These are phyloP conservation scores for Chelmon rostratus DNA, from an alignment of 2,797 vertebrate species.

Conservation along the genomic window DNA sequence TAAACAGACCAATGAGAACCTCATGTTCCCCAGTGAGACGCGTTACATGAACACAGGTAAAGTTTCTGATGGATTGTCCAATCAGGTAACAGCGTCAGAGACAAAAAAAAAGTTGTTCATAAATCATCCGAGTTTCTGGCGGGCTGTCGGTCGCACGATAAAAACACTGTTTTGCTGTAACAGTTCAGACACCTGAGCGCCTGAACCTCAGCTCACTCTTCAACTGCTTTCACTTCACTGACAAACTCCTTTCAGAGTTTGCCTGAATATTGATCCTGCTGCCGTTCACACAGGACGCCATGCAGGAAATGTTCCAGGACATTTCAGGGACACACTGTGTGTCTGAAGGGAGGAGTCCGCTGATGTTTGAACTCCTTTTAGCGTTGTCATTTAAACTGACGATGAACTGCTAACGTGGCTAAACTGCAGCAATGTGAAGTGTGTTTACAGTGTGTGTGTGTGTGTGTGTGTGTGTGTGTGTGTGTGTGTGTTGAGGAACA, in stretches of 20 bases:
- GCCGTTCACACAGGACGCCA: too few relatives aligned
- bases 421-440: background rate
- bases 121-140: background rate
- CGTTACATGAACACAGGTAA: background rate
- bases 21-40: background rate
- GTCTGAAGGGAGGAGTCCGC: too few relatives aligned
- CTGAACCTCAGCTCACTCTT: background rate
- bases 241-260: background rate
- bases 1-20: conserved; percentile 16
- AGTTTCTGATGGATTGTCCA: conserved; percentile 25
- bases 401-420: too few relatives aligned
- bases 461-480: background rate
- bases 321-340: too few relatives aligned
- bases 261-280: too few relatives aligned
- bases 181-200: background rate
- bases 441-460: background rate
- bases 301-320: too few relatives aligned
- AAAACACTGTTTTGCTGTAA: too few relatives aligned
- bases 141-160: background rate
- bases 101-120: background rate
- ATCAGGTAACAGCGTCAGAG: background rate
- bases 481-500: background rate
- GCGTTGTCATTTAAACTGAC: too few relatives aligned
- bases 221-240: background rate
- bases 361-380: too few relatives aligned